Conservation (phyloP, 2,113 vertebrate species). For the Aplodontia rufa region DNA sequence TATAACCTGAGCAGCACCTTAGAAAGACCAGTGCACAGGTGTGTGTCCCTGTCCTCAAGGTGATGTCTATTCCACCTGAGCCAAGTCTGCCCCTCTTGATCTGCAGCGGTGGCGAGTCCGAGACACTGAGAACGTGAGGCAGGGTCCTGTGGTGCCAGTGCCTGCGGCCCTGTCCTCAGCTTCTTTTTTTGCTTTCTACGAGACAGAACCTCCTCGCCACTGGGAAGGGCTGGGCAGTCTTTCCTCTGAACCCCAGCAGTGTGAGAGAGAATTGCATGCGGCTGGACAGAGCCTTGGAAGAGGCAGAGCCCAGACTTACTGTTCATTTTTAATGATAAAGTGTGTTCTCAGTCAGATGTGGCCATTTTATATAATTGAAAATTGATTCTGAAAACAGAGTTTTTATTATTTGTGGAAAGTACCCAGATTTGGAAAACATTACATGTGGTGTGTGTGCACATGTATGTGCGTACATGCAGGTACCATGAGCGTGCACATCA, state of each 20-base stretch:
- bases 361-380: neutral
- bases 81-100: neutral
- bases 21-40: neutral
- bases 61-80: neutral
- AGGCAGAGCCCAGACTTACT: neutral
- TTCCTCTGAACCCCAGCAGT: neutral
- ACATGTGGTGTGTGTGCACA: too few species aligned
- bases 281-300: neutral
- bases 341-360: rapidly evolving
- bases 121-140: neutral
- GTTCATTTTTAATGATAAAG: neutral
- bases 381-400: neutral
- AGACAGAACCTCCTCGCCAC: too few species aligned
- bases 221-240: too few species aligned
- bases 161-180: neutral
- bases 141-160: neutral
- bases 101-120: neutral
- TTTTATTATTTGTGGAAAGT: too few species aligned
- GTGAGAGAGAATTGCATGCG: neutral
- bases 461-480: too few species aligned
- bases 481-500: neutral
- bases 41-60: neutral
- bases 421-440: neutral
- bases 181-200: neutral
- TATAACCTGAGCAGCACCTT: neutral